A percentile compares a stretch with the other conserved stretches of the same genome.
Evolutionary conservation across 2,888 invertebrate genomes (phyloP).

Genomic region (Leuctra nigra): DNA sequence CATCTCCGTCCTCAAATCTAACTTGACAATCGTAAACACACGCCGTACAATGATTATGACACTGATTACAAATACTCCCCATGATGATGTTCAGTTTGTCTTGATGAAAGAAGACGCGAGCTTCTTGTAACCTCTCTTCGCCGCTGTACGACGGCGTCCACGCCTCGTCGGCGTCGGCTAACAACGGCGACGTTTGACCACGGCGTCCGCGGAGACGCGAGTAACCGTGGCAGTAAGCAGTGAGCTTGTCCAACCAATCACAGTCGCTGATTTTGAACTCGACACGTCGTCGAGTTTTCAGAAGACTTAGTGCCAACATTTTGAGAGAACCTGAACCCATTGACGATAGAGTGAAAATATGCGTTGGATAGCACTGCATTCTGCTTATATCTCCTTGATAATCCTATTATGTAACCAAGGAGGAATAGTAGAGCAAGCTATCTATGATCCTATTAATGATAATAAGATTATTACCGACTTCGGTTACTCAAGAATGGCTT

Average conservation of each 20-base stretch:
- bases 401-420: too few relatives aligned
- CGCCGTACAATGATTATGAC: slow-evolving; percentile 3
- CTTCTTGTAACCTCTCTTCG: not conserved
- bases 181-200: slow-evolving; percentile 1
- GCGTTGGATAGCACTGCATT: too few relatives aligned
- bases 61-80: slow-evolving; percentile 1
- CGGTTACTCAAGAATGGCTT: too few relatives aligned
- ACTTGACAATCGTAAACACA: slow-evolving; percentile 10
- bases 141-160: not conserved
- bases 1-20: not conserved
- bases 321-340: too few relatives aligned
- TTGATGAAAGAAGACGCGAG: not conserved
- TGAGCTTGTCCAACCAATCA: slow-evolving; percentile 26
- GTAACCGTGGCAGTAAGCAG: slow-evolving; percentile 25
- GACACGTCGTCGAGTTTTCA: slow-evolving; percentile 6
- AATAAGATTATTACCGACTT: too few relatives aligned
- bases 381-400: too few relatives aligned
- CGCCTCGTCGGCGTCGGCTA: slow-evolving; percentile 13
- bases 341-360: too few relatives aligned
- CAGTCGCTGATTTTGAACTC: slow-evolving; percentile 18
- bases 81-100: not conserved
- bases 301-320: slow-evolving; percentile 9
- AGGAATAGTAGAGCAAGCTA: too few relatives aligned
- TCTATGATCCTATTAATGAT: too few relatives aligned
- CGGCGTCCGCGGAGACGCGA: slow-evolving; percentile 19